Evolutionary conservation across 2,113 vertebrate species (phyloP).

Genomic region (Protomyctophum bolini): DNA sequence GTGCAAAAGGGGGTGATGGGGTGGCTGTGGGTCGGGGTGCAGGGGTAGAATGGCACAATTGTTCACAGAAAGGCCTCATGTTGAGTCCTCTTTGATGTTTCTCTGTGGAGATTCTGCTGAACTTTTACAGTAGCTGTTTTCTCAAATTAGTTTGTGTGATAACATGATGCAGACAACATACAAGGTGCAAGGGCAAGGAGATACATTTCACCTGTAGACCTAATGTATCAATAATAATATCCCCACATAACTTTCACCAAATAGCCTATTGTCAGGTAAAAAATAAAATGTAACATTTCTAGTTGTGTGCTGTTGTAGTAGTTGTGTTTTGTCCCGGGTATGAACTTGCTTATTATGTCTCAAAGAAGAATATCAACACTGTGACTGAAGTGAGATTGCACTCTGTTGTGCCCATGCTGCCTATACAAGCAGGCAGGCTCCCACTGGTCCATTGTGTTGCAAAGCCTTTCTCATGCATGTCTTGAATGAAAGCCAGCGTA

Average conservation of each 20-base stretch:
- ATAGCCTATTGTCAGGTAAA: too few relatives aligned
- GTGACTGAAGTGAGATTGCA: constrained; percentile 55
- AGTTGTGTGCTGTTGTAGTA: too few relatives aligned
- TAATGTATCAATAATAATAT: too few relatives aligned
- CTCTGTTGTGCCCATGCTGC: constrained; percentile 47
- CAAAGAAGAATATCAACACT: constrained; percentile 33
- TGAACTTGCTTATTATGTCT: too few relatives aligned
- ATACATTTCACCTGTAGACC: too few relatives aligned
- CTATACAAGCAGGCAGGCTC: constrained; percentile 70
- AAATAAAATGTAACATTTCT: too few relatives aligned
- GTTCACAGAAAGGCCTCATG: constrained; percentile 76
- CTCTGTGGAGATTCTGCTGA: constrained; percentile 63
- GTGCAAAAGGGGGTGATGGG: constrained; percentile 60
- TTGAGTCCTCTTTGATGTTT: constrained; percentile 77
- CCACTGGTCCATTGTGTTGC: constrained; percentile 78
- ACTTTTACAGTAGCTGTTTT: constrained; percentile 69
- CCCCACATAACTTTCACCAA: too few relatives aligned
- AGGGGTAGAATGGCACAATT: constrained; percentile 79
- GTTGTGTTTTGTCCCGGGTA: too few relatives aligned
- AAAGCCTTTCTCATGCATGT: constrained; percentile 76
- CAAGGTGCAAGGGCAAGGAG: neutral
- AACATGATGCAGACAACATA: constrained; percentile 5
- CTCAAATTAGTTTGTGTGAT: constrained; percentile 19
- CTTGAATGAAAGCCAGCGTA: constrained; percentile 68
- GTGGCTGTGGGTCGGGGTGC: constrained; percentile 56